Base-by-base conservation (phyloP, 1,140 invertebrate genomes). In the Ylistrum balloti region DNA sequence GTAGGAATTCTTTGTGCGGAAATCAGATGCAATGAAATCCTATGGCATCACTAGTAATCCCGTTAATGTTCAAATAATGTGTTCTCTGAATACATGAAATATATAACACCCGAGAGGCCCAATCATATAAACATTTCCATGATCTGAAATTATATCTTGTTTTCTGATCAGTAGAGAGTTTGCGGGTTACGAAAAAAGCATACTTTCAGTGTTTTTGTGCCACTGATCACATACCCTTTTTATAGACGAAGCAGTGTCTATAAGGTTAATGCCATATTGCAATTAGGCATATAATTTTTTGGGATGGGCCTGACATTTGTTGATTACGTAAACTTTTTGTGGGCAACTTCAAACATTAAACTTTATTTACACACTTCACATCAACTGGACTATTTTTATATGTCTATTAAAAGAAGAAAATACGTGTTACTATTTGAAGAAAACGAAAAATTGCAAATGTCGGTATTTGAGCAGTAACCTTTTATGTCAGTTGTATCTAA, bases 1-100 rank as follows among this genome's bases (percentile, higher is more conserved):
- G 20, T 74, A 28, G 56, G 56, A 74, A 74, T 28, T 28, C 56
- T 74, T 74, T 9, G 56, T 74, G 56, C 3, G 22, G n/a, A n/a
- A 74, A 74, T 74, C 28, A 74, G n/a, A 74, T 1, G 56, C 56
- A 74, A 74, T 74, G n/a, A 74, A 74, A 74, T 28, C 22, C 7
- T 28, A 9, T 7, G 22, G 56, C 28, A n/a, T 74, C 28, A 74
- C 56, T 74, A 74, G 56, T 74, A 74, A 74, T 74, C 56, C 17
- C 56, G 28, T 74, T 74, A 28, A 74, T 74, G 56, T 74, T 48
- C 9, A 74, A 74, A 74, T 74, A 74, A 74, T 28, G 56, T 74
- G n/a, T 74, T 17, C 56, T 74, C n/a, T 28, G 56, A 74, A 28
- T 74, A 28, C 56, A 74, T 74, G 56, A 74, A 74, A 74, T 74